Percentiles rank a stretch among this genome's conserved stretches.
These are phyloP conservation scores for Meda fulgida DNA, from an alignment of 2,797 vertebrate genomes.

Conservation along the genomic window DNA sequence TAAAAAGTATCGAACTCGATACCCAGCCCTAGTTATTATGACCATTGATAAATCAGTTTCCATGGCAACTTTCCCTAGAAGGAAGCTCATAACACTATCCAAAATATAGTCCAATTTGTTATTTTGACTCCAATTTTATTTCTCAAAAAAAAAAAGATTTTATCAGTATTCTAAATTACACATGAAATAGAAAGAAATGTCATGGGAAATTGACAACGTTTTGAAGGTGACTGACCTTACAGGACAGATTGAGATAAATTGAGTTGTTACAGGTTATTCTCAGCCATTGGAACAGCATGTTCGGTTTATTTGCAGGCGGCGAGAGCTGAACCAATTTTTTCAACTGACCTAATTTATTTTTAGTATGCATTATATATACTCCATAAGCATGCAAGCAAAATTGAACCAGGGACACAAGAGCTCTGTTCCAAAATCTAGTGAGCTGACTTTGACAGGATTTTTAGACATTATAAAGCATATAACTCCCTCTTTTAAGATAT, in stretches of 20 bases:
- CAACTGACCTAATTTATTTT: slow-evolving; percentile 12
- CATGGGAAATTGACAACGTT: slow-evolving; percentile 26
- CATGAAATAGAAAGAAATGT: slow-evolving; percentile 23
- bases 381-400: slow-evolving; percentile 6
- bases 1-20: too few species aligned
- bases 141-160: neutral
- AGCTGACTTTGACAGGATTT: neutral
- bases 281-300: neutral
- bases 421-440: neutral
- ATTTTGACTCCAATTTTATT: neutral
- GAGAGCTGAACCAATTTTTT: slow-evolving; percentile 21
- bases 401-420: neutral
- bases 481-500: neutral
- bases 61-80: slow-evolving; percentile 40
- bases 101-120: neutral
- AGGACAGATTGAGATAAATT: slow-evolving; percentile 26
- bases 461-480: neutral
- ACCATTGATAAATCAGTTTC: slow-evolving; percentile 53
- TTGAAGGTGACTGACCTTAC: slow-evolving; percentile 36
- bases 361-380: slow-evolving; percentile 29
- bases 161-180: slow-evolving; percentile 24
- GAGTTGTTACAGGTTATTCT: neutral
- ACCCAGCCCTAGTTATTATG: too few species aligned
- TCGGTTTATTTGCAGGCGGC: neutral
- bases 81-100: neutral